Percentiles rank a stretch among this genome's conserved stretches.
Conservation (phyloP, 2,888 invertebrate species). For the Salticus scenicus region DNA sequence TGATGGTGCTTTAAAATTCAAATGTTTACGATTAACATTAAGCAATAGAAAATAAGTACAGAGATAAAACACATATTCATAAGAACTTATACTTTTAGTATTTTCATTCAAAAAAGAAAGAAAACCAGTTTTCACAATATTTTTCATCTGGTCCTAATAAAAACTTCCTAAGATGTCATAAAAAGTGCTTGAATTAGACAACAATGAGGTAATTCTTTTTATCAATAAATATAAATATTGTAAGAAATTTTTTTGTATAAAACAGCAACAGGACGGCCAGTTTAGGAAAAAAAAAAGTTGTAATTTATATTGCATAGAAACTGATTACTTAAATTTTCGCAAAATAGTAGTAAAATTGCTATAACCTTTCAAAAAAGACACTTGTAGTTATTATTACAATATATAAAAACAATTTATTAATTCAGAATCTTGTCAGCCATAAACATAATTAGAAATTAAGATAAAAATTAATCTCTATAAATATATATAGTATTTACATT, state of each 20-base stretch:
- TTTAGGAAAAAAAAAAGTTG: not conserved
- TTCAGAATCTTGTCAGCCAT: not conserved
- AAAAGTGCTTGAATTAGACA: no score
- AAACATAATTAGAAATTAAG: not conserved
- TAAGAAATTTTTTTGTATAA: not conserved
- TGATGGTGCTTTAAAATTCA: no score
- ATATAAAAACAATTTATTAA: not conserved
- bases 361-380: not conserved
- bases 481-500: slow-evolving; percentile 5
- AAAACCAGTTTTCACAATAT: no score
- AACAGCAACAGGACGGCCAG: slow-evolving; percentile 8
- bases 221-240: not conserved
- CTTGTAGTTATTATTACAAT: not conserved
- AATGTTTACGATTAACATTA: no score
- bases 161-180: no score
- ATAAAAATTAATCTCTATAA: not conserved
- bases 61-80: no score
- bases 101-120: no score
- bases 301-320: not conserved
- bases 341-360: no score
- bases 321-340: not conserved
- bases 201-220: not conserved
- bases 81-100: no score
- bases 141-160: no score
- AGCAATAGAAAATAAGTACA: no score